Base-by-base conservation (phyloP, 2,113 vertebrate species). In the Ondatra zibethicus region DNA sequence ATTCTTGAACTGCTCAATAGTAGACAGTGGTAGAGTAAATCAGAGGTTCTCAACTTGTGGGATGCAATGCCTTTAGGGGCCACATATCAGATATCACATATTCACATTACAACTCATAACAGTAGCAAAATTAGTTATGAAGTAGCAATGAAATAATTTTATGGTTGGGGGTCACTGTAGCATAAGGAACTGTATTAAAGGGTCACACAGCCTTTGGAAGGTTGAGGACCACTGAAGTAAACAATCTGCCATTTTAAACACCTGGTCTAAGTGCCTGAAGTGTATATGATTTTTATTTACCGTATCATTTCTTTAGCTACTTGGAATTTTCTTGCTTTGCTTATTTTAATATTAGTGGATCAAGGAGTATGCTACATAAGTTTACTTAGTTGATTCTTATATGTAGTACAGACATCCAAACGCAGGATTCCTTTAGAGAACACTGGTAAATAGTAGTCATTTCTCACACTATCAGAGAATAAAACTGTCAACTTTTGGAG, bases 301-400 rank as follows among this genome's bases (percentile, higher is more conserved):
- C 31, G 9, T 55, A 88, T 88, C 72, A 9, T 95, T 93, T 87
- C 66, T 87, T 94, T 52, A 94, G 91, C 2, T 39, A 39, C 87
- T 93, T 87, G 63, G 65, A 84, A 75, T 82, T 84, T 36, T 91
- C 82, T 85, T 52, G 36, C 19, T 91, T 91, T 91, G 3, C 52
- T 76, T 94, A 47, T 89, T 93, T 91, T 50, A 39, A 9, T 95
- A 45, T 88, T 77, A 92, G 1, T 58, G 36, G 39, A 5, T n/a
- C 27, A 65, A 11, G 89, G 31, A 63, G 42, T n/a, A 58, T 85
- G 80, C 65, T 36, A 88, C 68, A 50, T 17, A 39, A 42, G 85
- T 89, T 63, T 77, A 82, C 73, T 94, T 68, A 94, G 27, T 58
- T 95, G 42, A 75, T 88, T 86, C 23, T 25, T 92, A n/a, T 78